Base-by-base conservation (phyloP, 1,140 invertebrate genomes). In the Diachasma alloeum region DNA sequence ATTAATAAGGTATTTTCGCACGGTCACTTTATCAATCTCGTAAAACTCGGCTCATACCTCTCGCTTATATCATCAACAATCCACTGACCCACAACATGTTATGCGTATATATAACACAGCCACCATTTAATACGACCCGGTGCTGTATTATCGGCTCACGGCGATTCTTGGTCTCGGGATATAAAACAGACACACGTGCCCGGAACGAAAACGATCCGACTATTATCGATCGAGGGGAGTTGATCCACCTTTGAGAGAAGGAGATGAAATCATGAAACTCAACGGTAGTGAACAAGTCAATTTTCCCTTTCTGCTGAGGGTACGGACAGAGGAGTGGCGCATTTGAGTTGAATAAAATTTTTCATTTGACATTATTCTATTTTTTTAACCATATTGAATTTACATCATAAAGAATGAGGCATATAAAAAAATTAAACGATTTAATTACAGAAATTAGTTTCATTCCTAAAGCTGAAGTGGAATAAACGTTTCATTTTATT, bases 61-160 rank as follows among this genome's bases (percentile, higher is more conserved):
- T 63, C 59, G 19, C 59, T 63, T 63, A 63, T 63, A 63, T 63
- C 59, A 63, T 63, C 66, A 36, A 68, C 31, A 68, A 68, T 68
- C 26, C 66, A 68, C 31, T 68, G 66, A 68, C 66, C 66, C 66
- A 68, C 66, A 68, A 68, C 66, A 36, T 68, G 66, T 63, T 63
- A 63, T 63, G 59, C 19, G 59, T 63, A 26, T 63, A 63, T 24
- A 26, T 63, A 63, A 26, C 53, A n/a, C 19, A 48, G 53, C 17
- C 22, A 63, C 19, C 22, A 63, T 68, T 37, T 68, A 68, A 37
- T 68, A 36, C n/a, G n/a, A 68, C 36, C 36, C n/a, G n/a, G 22
- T 66, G 26, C 13, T 31, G 31, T 17, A 68, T 17, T 10, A 59
- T 59, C 10, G 17, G 36, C 66, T 68, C 36, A 39, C 15, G 66